Evolutionary conservation across 2,113 vertebrate genomes (phyloP).

Genomic region (Climacteris rufus): DNA sequence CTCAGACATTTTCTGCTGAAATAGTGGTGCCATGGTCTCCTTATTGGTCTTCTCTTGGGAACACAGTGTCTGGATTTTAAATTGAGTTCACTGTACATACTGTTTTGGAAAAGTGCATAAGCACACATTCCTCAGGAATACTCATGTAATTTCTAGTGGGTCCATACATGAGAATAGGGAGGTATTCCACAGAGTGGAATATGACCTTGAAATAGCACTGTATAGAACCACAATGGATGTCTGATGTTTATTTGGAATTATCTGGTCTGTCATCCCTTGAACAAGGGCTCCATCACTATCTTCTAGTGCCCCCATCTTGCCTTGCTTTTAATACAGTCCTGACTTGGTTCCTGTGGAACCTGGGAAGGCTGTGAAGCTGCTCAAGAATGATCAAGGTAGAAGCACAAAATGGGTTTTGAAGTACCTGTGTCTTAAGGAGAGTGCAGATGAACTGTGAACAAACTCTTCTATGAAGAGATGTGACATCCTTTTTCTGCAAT

Average conservation of each 20-base stretch:
- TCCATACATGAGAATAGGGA: not conserved
- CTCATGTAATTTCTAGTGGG: not conserved
- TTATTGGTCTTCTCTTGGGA: not conserved
- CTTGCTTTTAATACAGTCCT: not conserved
- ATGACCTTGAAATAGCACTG: not conserved
- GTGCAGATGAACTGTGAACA: not conserved
- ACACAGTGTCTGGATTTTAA: not conserved
- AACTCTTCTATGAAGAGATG: not conserved
- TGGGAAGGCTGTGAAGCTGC: not conserved
- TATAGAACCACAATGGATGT: not conserved
- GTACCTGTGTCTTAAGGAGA: not conserved
- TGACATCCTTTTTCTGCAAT: not conserved
- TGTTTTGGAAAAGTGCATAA: not conserved
- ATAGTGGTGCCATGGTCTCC: not conserved
- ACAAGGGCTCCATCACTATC: not conserved
- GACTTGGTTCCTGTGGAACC: not conserved
- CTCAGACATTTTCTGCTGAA: not conserved
- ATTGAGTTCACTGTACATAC: not conserved
- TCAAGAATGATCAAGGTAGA: not conserved
- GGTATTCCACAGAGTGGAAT: not conserved
- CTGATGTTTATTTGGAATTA: not conserved
- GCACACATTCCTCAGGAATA: not conserved
- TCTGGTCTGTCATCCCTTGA: not conserved
- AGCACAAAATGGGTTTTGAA: not conserved
- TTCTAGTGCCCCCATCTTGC: not conserved